Evolutionary conservation across 2,888 invertebrate genomes (phyloP).

Genomic region (Pherbina coryleti): DNA sequence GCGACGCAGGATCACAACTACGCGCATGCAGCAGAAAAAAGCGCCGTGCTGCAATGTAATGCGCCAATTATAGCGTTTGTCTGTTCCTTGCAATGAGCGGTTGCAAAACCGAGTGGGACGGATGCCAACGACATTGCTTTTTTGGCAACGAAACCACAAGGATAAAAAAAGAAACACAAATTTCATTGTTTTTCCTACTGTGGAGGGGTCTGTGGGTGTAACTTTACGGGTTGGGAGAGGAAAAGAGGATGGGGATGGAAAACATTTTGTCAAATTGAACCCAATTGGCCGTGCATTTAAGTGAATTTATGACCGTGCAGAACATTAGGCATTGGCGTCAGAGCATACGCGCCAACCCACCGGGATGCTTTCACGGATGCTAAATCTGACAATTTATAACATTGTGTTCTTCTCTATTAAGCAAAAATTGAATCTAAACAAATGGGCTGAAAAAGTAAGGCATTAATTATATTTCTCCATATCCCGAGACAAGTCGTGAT

Average conservation of each 20-base stretch:
- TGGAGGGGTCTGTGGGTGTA: not conserved
- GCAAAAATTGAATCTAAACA: no score
- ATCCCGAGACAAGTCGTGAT: no score
- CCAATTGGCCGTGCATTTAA: constrained; percentile 60
- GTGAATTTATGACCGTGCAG: constrained; percentile 59
- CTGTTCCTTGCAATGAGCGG: constrained; percentile 30
- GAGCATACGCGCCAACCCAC: constrained; percentile 26
- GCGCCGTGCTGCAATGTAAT: constrained; percentile 31
- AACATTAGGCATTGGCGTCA: constrained; percentile 60
- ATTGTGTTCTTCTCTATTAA: no score
- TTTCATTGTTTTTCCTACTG: constrained; percentile 41
- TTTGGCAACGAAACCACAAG: constrained; percentile 43
- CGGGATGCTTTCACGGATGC: constrained; percentile 9
- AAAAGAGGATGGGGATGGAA: constrained; percentile 19
- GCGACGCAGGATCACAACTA: not conserved
- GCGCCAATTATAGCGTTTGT: constrained; percentile 41
- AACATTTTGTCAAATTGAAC: constrained; percentile 65
- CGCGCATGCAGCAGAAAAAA: constrained; percentile 3
- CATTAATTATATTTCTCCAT: no score
- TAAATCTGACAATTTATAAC: not conserved
- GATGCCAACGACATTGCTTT: constrained; percentile 39
- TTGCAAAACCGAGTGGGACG: constrained; percentile 33
- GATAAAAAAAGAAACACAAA: constrained; percentile 29
- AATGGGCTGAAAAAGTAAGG: no score
- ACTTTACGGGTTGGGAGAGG: constrained; percentile 25